These are phyloP conservation scores for Orcinus orca DNA, from an alignment of 2,113 vertebrate species.

Conservation along the genomic window DNA sequence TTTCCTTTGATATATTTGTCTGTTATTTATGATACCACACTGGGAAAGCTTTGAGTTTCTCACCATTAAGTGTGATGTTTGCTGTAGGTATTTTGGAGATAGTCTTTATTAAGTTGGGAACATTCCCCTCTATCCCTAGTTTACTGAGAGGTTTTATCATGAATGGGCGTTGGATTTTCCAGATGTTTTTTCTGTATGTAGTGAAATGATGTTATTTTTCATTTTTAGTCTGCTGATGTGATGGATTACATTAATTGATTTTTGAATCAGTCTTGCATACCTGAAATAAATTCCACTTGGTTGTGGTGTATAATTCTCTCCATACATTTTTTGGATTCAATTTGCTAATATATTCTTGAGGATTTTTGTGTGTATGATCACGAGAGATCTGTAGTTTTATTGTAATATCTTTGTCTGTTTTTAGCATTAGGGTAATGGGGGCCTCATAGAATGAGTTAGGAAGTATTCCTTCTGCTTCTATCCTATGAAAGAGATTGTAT, in stretches of 20 bases:
- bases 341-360: background rate
- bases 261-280: background rate
- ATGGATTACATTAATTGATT: background rate
- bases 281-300: background rate
- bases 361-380: background rate
- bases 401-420: background rate
- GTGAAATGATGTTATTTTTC: background rate
- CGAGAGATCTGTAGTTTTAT: background rate
- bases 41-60: background rate
- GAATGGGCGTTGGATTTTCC: background rate
- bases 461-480: background rate
- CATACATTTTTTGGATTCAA: background rate
- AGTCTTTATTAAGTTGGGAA: background rate
- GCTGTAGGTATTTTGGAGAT: background rate
- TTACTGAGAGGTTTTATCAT: background rate
- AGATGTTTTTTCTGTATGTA: background rate
- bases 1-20: background rate
- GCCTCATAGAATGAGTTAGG: background rate
- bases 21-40: background rate
- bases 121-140: background rate
- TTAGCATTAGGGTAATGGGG: background rate
- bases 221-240: background rate
- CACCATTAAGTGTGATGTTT: background rate
- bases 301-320: background rate
- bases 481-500: background rate